Evolutionary conservation across 2,113 vertebrate species (phyloP).

Genomic region (Excalfactoria chinensis): DNA sequence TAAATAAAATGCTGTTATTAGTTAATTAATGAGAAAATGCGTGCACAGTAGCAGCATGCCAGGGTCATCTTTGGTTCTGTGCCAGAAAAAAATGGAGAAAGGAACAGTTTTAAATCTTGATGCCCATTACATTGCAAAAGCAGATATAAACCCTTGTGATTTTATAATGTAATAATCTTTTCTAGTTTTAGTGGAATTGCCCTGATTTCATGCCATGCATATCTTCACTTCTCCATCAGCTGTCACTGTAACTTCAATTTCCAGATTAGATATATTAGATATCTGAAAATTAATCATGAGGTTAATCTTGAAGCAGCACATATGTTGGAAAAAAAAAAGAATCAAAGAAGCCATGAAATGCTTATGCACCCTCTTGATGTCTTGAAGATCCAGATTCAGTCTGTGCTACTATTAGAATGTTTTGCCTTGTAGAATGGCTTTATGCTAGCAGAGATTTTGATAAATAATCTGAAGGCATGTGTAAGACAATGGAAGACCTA

Average conservation of each 20-base stretch:
- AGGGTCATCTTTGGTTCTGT: background rate
- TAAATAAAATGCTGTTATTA: background rate
- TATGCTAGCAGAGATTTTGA: constrained; percentile 9
- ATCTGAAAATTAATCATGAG: background rate
- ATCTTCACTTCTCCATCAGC: background rate
- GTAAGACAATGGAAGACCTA: constrained; percentile 26
- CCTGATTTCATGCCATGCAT: background rate
- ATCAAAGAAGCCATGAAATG: background rate
- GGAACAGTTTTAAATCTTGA: background rate
- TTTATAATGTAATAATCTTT: background rate
- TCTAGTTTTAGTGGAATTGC: background rate
- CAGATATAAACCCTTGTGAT: background rate
- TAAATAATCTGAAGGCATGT: background rate
- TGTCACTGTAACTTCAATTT: constrained; percentile 17
- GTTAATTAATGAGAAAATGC: background rate
- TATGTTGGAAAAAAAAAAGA: background rate
- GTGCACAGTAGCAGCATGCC: background rate
- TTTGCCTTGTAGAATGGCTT: constrained; percentile 6
- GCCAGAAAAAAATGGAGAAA: background rate
- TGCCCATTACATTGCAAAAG: background rate
- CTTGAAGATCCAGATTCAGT: background rate
- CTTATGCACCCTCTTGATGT: background rate
- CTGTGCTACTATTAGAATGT: background rate
- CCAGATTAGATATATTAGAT: background rate
- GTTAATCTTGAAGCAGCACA: constrained; percentile 12